phyloP scores from a whole-genome alignment of 2,888 invertebrate species.

The Automeris io region DNA sequence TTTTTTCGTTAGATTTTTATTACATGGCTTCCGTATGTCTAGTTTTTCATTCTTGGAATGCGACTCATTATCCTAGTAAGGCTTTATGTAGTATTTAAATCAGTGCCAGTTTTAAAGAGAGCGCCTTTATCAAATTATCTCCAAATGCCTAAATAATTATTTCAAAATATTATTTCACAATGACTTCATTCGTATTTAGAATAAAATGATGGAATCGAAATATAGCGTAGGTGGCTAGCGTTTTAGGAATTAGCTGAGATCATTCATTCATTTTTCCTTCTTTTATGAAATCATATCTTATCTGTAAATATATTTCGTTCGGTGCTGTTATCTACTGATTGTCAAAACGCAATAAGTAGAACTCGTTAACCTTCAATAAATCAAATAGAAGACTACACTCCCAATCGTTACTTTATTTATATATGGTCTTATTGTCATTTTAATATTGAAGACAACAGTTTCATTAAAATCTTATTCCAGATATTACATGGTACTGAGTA shows the following conservation, averaged over 20 bases:
- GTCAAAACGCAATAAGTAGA: background rate
- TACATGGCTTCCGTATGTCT: no score
- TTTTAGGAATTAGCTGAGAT: background rate
- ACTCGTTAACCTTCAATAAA: background rate
- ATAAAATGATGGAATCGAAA: background rate
- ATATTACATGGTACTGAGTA: no score
- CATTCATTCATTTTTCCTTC: constrained; percentile 1
- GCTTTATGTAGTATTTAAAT: no score
- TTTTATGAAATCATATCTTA: background rate
- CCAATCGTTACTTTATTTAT: background rate
- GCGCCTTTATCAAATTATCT: no score
- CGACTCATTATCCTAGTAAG: no score
- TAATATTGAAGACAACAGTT: no score
- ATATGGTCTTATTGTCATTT: background rate
- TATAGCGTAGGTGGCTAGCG: background rate
- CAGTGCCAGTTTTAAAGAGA: no score
- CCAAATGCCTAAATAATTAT: no score
- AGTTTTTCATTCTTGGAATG: no score
- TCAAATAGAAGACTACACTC: background rate
- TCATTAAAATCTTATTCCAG: no score
- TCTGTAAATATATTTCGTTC: background rate
- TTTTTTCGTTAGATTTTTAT: no score
- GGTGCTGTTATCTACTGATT: background rate
- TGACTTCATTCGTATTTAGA: background rate
- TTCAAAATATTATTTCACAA: background rate